Conservation (phyloP, 1,140 invertebrate species). For the Drosophila ogumai region DNA sequence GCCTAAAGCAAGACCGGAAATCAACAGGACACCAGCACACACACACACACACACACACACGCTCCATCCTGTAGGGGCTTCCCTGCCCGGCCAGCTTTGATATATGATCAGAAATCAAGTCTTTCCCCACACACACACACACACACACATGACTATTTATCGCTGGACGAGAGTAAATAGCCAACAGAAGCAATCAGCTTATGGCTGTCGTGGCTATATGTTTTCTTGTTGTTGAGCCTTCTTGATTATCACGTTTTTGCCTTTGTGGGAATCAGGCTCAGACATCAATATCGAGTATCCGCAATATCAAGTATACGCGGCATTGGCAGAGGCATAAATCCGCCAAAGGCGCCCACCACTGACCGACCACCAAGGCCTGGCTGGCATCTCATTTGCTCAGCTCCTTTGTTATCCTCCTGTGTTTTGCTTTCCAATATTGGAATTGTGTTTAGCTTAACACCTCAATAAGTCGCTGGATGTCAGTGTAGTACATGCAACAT, state of each 20-base stretch:
- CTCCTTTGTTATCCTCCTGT: slow-evolving; percentile 7
- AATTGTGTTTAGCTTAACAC: slow-evolving; percentile 62
- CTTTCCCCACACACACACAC: neutral
- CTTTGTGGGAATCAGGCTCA: slow-evolving; percentile 1
- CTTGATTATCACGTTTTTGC: slow-evolving; percentile 31
- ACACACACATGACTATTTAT: neutral
- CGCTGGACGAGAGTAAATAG: slow-evolving; percentile 22
- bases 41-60: neutral
- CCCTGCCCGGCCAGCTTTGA: slow-evolving; percentile 9
- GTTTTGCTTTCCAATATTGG: slow-evolving; percentile 28
- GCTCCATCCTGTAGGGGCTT: slow-evolving; percentile 4
- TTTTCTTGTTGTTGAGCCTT: slow-evolving; percentile 1
- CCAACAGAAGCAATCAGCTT: slow-evolving; percentile 38
- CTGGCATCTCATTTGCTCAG: neutral
- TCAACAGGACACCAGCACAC: slow-evolving; percentile 45
- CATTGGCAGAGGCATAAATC: slow-evolving; percentile 33
- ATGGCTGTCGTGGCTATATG: slow-evolving; percentile 20
- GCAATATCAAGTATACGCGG: slow-evolving; percentile 40
- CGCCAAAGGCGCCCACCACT: slow-evolving; percentile 11
- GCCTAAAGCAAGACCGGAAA: slow-evolving; percentile 36
- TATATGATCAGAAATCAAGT: slow-evolving; percentile 47
- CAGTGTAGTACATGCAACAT: slow-evolving; percentile 23
- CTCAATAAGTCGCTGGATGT: slow-evolving; percentile 61
- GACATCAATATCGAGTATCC: slow-evolving; percentile 27
- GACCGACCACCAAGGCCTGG: neutral